These are phyloP conservation scores for Nyctibius grandis DNA, from an alignment of 2,797 vertebrate species.

Conservation along the genomic window DNA sequence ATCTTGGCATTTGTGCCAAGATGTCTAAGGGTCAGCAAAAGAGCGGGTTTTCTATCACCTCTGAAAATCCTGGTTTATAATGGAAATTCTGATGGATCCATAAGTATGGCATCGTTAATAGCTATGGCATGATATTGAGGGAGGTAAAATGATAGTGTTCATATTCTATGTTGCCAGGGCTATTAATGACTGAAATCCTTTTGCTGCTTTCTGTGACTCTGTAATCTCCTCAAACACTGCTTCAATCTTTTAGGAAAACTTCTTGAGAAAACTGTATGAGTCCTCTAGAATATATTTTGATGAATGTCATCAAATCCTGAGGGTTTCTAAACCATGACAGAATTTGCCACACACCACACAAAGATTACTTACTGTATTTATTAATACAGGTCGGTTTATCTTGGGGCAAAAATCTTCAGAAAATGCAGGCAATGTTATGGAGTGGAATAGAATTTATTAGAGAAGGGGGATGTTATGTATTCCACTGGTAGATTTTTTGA, in stretches of 20 bases:
- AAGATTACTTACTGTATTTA: not conserved
- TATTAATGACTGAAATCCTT: slow-evolving; percentile 13
- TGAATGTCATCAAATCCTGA: not conserved
- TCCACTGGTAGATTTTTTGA: not conserved
- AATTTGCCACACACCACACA: not conserved
- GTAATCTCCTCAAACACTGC: not conserved
- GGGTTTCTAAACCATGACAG: not conserved
- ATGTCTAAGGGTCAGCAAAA: not conserved
- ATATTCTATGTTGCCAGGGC: not conserved
- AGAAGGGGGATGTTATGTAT: not conserved
- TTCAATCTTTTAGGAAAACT: not conserved
- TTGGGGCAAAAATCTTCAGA: not conserved
- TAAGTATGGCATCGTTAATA: not conserved
- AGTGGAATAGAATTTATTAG: not conserved
- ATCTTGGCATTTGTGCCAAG: not conserved
- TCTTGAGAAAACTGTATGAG: not conserved
- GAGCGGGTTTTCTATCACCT: not conserved
- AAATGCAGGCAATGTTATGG: not conserved
- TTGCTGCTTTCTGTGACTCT: slow-evolving; percentile 3
- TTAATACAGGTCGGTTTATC: slow-evolving; percentile 7
- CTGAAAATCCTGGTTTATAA: not conserved
- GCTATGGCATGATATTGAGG: not conserved
- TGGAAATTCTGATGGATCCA: not conserved
- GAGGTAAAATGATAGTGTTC: not conserved
- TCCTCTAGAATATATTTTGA: not conserved